Evolutionary conservation across 2,797 vertebrate species (phyloP).

Genomic region (Pristis pectinata): DNA sequence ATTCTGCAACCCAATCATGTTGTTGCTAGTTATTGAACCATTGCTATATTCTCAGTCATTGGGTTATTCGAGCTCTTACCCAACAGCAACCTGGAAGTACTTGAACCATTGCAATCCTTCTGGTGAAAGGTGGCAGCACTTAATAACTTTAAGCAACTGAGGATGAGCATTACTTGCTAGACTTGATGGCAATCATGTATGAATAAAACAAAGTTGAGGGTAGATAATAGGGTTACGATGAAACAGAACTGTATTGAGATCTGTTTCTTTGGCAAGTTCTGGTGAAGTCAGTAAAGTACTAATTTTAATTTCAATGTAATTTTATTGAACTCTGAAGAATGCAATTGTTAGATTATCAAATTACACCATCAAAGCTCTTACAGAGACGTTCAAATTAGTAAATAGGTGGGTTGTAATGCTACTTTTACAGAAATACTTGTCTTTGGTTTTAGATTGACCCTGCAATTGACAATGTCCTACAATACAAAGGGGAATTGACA

Average conservation of each 20-base stretch:
- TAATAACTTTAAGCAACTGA: no score
- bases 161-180: no score
- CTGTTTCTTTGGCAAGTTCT: background rate
- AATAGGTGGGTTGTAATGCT: background rate
- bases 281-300: background rate
- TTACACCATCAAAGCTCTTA: background rate
- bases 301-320: background rate
- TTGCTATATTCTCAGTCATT: background rate
- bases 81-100: no score
- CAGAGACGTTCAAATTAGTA: background rate
- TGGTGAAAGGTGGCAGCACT: no score
- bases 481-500: slow-evolving; percentile 91
- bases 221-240: background rate
- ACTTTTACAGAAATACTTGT: background rate
- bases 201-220: background rate
- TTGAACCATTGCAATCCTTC: no score
- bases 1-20: background rate
- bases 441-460: slow-evolving; percentile 60
- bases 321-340: background rate
- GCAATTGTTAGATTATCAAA: background rate
- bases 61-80: no score
- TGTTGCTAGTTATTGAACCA: background rate
- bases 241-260: background rate
- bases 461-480: slow-evolving; percentile 66
- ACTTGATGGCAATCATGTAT: no score